Percentiles rank a stretch among this genome's conserved stretches.
These are phyloP conservation scores for Nothura maculosa DNA, from an alignment of 2,797 vertebrate species.

Conservation along the genomic window DNA sequence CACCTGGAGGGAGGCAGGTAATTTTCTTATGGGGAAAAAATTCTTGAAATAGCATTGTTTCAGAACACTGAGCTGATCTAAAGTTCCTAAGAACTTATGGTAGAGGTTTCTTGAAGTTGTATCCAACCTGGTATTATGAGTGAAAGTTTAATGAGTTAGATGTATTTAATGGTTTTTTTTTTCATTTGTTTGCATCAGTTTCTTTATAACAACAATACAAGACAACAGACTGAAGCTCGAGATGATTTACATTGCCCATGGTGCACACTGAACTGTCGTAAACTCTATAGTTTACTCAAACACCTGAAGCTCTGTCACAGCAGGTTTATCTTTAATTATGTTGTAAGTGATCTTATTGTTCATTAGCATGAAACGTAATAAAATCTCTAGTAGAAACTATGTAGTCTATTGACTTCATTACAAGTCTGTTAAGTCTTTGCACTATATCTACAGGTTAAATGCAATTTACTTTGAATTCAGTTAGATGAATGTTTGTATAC, in stretches of 20 bases:
- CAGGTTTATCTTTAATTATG: conserved; percentile 98
- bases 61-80: not conserved
- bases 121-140: not conserved
- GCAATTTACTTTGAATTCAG: not conserved
- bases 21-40: not conserved
- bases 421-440: not conserved
- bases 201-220: conserved; percentile 97
- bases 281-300: conserved; percentile 98
- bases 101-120: not conserved
- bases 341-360: conserved; percentile 85
- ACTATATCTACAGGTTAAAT: not conserved
- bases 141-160: not conserved
- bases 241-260: conserved; percentile 98
- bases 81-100: not conserved
- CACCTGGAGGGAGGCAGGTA: not conserved
- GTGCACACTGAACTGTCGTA: conserved; percentile 98
- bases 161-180: not conserved
- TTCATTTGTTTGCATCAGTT: conserved; percentile 83
- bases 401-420: not conserved
- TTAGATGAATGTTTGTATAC: rapidly evolving
- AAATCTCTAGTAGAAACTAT: not conserved
- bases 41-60: not conserved
- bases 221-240: conserved; percentile 97
- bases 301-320: conserved; percentile 99
- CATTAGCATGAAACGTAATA: not conserved